Evolutionary conservation across 92 coral and sea anemone genomes (phyloP), one percentile per base, ranked within the genome.

Genomic region (Chrysogorgia sp.): DNA sequence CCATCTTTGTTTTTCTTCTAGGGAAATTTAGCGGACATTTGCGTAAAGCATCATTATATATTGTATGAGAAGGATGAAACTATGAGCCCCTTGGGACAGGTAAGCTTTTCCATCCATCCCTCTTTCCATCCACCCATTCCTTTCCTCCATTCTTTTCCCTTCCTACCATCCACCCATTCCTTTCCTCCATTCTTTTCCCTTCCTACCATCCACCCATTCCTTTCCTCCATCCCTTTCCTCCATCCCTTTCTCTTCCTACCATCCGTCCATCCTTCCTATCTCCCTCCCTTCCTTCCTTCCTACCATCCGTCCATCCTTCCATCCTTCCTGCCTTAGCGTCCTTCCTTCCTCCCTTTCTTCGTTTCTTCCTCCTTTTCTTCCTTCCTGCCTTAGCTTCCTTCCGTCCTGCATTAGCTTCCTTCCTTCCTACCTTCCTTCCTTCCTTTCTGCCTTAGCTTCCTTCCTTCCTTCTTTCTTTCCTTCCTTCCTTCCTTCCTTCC

Each of bases 81-180:
- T 21, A 82, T 93, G 41, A 93, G 92, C 22, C 98, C 98, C 0
- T 74, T 93, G 32, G 91, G 92, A 43, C 96, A 93, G 92, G 98
- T 91, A 50, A 43, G 48, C 33, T 29, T 47, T 15, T 15, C 15
- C 15, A 2, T 15, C 53, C 53, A 12, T 47, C n/a, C n/a, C 53
- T 47, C 53, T n/a, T 15, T 15, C 15, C n/a, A 12, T n/a, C n/a
- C 53, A 12, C n/a, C n/a, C 15, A 2, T 47, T 15, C 15, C 53
- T n/a, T 15, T 15, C n/a, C 53, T 15, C n/a, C n/a, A 12, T 15
- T 15, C 53, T 15, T 47, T n/a, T n/a, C n/a, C 15, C 53, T n/a
- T 15, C n/a, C n/a, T n/a, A 2, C 15, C 53, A 12, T 47, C n/a
- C n/a, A 12, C 15, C 15, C 53, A 12, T 15, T 15, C 53, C 53